A percentile compares a stretch with the other conserved stretches of the same genome.
Evolutionary conservation across 2,888 invertebrate genomes (phyloP).

Genomic region (Apodemia hepburni): DNA sequence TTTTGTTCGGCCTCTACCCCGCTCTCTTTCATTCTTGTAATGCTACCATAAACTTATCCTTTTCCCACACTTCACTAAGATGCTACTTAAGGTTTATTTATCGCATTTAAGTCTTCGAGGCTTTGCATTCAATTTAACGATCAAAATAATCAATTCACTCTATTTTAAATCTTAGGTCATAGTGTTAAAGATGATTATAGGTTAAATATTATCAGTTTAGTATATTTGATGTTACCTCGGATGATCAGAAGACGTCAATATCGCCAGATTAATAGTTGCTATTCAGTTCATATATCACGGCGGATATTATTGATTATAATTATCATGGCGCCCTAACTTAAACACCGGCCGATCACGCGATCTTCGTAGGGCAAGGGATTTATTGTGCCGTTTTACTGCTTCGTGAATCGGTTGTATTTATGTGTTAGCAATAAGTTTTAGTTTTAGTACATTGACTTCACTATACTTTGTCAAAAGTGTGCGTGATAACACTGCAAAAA

Average conservation of each 20-base stretch:
- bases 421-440: slow-evolving; percentile 32
- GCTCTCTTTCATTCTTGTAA: slow-evolving; percentile 26
- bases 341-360: slow-evolving; percentile 60
- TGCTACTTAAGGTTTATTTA: slow-evolving; percentile 61
- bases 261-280: slow-evolving; percentile 51
- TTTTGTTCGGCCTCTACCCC: slow-evolving; percentile 50
- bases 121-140: slow-evolving; percentile 34
- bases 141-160: slow-evolving; percentile 27
- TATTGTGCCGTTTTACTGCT: slow-evolving; percentile 42
- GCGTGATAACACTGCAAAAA: no score
- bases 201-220: slow-evolving; percentile 18
- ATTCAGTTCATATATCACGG: slow-evolving; percentile 46
- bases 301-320: slow-evolving; percentile 69
- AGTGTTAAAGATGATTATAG: slow-evolving; percentile 15
- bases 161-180: slow-evolving; percentile 22
- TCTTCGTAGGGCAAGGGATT: slow-evolving; percentile 42
- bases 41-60: slow-evolving; percentile 27
- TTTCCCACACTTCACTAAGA: slow-evolving; percentile 37
- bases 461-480: no score
- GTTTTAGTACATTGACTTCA: slow-evolving; percentile 21
- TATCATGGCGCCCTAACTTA: slow-evolving; percentile 63
- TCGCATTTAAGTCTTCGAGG: slow-evolving; percentile 49
- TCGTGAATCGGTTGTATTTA: slow-evolving; percentile 31
- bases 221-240: slow-evolving; percentile 21
- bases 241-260: slow-evolving; percentile 32